phyloP scores from a whole-genome alignment of 2,113 vertebrate species.

The Phrynocephalus versicolor region DNA sequence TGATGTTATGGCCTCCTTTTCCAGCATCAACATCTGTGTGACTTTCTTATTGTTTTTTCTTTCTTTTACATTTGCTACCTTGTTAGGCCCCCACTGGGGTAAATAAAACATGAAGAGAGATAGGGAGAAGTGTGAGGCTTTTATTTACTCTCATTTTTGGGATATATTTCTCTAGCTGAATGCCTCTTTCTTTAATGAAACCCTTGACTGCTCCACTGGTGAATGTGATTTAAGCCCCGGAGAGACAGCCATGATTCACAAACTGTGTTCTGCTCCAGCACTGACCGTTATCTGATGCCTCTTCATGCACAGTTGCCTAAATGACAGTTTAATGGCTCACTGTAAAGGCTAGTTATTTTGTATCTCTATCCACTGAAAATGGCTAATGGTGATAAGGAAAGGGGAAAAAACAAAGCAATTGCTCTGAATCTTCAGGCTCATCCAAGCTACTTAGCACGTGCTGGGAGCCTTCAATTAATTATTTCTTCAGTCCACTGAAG shows the following conservation, averaged over 20 bases:
- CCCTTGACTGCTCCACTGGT: constrained; percentile 82
- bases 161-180: constrained; percentile 82
- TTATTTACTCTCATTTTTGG: constrained; percentile 78
- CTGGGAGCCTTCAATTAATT: constrained; percentile 67
- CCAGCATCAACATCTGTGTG: constrained; percentile 54
- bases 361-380: constrained; percentile 78
- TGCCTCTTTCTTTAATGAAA: constrained; percentile 86
- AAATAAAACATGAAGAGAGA: constrained; percentile 79
- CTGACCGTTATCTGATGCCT: constrained; percentile 78
- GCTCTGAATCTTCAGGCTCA: constrained; percentile 66
- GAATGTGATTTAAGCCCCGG: constrained; percentile 85
- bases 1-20: constrained; percentile 47
- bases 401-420: constrained; percentile 71
- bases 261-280: constrained; percentile 79
- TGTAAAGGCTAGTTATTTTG: constrained; percentile 80
- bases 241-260: constrained; percentile 84
- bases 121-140: constrained; percentile 71
- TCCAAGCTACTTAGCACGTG: constrained; percentile 64
- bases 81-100: constrained; percentile 70
- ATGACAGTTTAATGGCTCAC: constrained; percentile 82
- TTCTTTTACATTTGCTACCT: constrained; percentile 69
- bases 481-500: constrained; percentile 72
- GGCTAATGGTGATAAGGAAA: constrained; percentile 79
- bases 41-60: constrained; percentile 47
- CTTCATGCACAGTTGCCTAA: constrained; percentile 83